These are phyloP conservation scores for Hippocampus mohnikei DNA, from an alignment of 2,113 vertebrate genomes.

Conservation along the genomic window DNA sequence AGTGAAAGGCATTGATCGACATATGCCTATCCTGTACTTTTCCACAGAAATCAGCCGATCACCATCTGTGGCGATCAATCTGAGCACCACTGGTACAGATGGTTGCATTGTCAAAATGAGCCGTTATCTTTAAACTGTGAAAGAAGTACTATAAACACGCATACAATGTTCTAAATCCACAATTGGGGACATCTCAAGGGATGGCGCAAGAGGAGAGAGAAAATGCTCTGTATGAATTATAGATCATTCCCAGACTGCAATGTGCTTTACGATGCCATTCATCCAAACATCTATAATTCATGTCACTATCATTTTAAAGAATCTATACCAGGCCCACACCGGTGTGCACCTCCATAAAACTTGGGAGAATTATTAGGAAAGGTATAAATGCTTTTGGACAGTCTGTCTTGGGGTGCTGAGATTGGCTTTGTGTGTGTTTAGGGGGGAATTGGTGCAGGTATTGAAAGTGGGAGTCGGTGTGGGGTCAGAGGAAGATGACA, in stretches of 20 bases:
- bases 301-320: not conserved
- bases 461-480: no score
- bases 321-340: not conserved
- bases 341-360: not conserved
- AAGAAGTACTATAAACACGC: not conserved
- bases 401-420: not conserved
- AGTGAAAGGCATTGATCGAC: no score
- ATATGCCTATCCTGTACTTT: no score
- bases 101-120: no score
- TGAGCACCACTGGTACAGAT: no score
- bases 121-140: no score
- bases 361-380: not conserved
- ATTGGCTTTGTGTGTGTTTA: no score
- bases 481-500: not conserved
- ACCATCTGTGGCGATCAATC: no score
- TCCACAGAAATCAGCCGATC: no score
- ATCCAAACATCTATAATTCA: slow-evolving; percentile 5
- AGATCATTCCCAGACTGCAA: not conserved
- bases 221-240: not conserved
- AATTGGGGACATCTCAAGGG: not conserved
- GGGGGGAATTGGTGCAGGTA: not conserved
- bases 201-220: not conserved
- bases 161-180: not conserved
- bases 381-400: not conserved
- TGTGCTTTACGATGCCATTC: not conserved